Percentiles rank a stretch among this genome's conserved stretches.
Conservation (phyloP, 2,113 vertebrate species). For the Apodemus speciosus region DNA sequence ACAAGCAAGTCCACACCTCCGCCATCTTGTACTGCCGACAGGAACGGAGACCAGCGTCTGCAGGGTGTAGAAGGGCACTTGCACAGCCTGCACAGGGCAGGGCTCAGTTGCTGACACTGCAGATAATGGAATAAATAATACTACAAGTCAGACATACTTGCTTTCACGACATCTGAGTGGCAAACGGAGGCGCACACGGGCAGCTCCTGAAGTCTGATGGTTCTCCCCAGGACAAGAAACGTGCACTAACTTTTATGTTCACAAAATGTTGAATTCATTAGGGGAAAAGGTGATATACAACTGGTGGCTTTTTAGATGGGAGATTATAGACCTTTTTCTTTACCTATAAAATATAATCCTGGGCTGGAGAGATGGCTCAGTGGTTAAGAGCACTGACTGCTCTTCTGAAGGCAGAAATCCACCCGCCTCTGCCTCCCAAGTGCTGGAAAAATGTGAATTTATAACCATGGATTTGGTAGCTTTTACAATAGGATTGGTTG, state of each 20-base stretch:
- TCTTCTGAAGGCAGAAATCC: too few species aligned
- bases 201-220: background rate
- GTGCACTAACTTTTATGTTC: background rate
- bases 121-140: background rate
- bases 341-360: slow-evolving; percentile 9
- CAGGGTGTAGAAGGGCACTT: too few species aligned
- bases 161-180: background rate
- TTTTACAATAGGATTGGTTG: slow-evolving; percentile 10
- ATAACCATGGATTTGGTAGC: background rate
- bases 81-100: too few species aligned
- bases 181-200: background rate
- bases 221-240: background rate
- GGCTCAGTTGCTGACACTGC: too few species aligned
- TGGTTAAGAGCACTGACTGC: too few species aligned
- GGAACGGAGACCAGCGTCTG: background rate
- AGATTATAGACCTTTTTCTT: slow-evolving; percentile 1
- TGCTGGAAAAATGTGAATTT: background rate
- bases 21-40: background rate
- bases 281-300: background rate
- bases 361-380: background rate
- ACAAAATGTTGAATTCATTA: slow-evolving; percentile 14
- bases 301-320: slow-evolving; percentile 2
- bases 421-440: too few species aligned
- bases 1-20: background rate
- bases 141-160: background rate